Conservation (phyloP, 2,888 invertebrate genomes). For the Dryocosmus kuriphilus region DNA sequence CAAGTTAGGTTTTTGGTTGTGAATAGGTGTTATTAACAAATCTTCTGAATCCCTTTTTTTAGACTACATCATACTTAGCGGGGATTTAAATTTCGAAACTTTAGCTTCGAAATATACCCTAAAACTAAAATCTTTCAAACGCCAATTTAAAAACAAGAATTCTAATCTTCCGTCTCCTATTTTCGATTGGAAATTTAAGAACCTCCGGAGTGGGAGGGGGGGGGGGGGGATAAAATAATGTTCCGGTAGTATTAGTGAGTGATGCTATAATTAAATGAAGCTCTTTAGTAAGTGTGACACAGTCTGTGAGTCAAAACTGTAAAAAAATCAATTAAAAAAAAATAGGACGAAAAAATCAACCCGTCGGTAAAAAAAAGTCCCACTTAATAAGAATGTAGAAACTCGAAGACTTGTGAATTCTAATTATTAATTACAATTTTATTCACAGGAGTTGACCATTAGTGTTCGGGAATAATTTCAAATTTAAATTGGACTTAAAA, state of each 20-base stretch:
- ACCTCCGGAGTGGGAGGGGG: no score
- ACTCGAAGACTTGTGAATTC: background rate
- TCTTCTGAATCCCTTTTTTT: background rate
- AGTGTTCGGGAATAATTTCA: background rate
- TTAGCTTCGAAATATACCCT: background rate
- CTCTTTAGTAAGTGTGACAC: background rate
- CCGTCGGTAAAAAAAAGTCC: background rate
- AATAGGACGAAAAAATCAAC: background rate
- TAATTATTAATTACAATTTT: background rate
- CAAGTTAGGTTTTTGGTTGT: background rate
- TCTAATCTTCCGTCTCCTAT: background rate
- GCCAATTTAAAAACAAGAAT: background rate
- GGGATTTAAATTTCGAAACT: background rate
- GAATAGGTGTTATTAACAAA: background rate
- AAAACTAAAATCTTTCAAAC: background rate
- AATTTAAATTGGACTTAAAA: no score
- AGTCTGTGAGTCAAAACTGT: conserved; percentile 15
- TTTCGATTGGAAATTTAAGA: background rate
- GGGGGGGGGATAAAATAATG: background rate
- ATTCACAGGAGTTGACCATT: background rate
- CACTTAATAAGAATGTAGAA: background rate
- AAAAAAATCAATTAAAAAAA: background rate
- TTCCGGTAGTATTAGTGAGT: conserved; percentile 14
- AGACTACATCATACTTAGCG: background rate
- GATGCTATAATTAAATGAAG: background rate